Evolutionary conservation across 1,140 invertebrate genomes (phyloP), one percentile per base, ranked within the genome.

Genomic region (Colletes latitarsis): DNA sequence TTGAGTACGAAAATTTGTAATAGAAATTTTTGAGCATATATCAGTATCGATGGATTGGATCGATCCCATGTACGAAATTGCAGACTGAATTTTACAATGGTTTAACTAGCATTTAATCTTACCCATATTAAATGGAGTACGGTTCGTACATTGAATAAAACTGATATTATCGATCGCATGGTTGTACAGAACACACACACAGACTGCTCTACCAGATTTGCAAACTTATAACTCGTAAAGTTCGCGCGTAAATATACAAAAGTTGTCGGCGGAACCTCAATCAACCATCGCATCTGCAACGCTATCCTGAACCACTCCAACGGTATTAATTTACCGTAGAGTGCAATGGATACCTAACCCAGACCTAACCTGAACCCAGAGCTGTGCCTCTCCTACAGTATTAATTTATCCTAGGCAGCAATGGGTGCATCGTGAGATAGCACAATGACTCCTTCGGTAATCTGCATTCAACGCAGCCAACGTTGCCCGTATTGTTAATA

Each of bases 241-340:
- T n/a, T 67, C 41, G 4, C n/a, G 64, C 19, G 64, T 49, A 49
- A 67, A 67, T 67, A 49, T 67, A n/a, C 43, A 43, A 67, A 67
- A 67, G 64, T 67, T 67, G 64, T 67, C 43, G n/a, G 64, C 15
- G 64, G 49, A 67, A 21, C n/a, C 43, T 49, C 64, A 52, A 67
- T 67, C 64, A 14, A 12, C 41, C 43, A 67, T 19, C 43, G 64
- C 43, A 8, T 49, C n/a, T 67, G 43, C 64, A 67, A 49, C 64
- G 46, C 41, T 43, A 63, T 63, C 60, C 6, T 10, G 14, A 46
- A 43, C 64, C 19, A 21, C 43, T 21, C 64, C 64, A 67, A 67
- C 64, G 64, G 64, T 67, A 67, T 43, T 67, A 67, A 67, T 67
- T 67, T 49, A 67, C 64, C 43, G 64, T 21, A 49, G 64, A 43